These are phyloP conservation scores for Drosophila rubida DNA, from an alignment of 2,888 invertebrate species.

Conservation along the genomic window DNA sequence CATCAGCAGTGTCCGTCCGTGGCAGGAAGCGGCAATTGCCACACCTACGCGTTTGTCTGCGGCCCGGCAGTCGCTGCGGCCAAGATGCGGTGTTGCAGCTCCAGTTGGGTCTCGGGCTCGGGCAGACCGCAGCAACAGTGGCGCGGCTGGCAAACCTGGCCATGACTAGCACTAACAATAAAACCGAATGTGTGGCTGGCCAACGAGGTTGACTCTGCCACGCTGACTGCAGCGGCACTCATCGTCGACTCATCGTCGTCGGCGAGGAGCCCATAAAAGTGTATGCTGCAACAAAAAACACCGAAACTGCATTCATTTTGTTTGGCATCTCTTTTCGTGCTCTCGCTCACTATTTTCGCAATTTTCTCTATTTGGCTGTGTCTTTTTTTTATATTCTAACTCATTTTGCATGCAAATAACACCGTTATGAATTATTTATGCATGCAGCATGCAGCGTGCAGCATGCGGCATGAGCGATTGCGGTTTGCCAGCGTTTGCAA, in stretches of 20 bases:
- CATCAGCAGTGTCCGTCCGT: conserved; percentile 37
- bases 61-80: conserved; percentile 68
- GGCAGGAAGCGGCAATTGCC: conserved; percentile 26
- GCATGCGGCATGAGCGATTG: conserved; percentile 39
- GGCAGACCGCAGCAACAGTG: conserved; percentile 42
- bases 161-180: conserved; percentile 65
- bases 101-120: conserved; percentile 16
- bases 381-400: conserved; percentile 50
- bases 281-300: conserved; percentile 48
- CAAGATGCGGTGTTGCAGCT: conserved; percentile 59
- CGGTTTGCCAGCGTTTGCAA: conserved; percentile 60
- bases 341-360: conserved; percentile 28
- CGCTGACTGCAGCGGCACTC: too few relatives aligned
- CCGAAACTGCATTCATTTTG: conserved; percentile 70
- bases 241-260: background rate
- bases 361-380: conserved; percentile 23
- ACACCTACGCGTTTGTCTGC: conserved; percentile 77
- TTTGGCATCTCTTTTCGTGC: conserved; percentile 49
- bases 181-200: conserved; percentile 69
- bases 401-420: conserved; percentile 81
- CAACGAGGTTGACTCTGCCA: conserved; percentile 36
- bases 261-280: conserved; percentile 33
- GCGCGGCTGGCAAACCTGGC: conserved; percentile 21
- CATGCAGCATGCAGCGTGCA: conserved; percentile 42
- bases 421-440: conserved; percentile 79